Evolutionary conservation across 1,140 invertebrate genomes (phyloP).

Genomic region (Tetraneura akinire): DNA sequence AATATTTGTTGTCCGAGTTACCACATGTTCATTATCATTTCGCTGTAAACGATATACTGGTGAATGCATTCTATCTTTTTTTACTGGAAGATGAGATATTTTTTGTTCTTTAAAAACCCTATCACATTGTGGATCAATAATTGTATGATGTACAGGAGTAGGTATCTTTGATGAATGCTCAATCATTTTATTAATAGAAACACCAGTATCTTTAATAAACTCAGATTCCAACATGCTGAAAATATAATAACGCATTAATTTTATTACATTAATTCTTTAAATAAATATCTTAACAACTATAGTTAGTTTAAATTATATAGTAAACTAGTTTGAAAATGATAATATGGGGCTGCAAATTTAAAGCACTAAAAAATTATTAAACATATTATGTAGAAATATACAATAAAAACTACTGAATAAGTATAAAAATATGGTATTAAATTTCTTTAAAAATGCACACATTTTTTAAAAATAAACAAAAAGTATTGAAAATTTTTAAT

Average conservation of each 20-base stretch:
- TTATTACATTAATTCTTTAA: not conserved
- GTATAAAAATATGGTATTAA: no score
- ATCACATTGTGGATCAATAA: not conserved
- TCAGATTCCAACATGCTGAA: conserved; percentile 44
- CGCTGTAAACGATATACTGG: not conserved
- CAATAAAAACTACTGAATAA: no score
- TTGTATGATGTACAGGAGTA: conserved; percentile 14
- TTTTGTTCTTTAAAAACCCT: conserved; percentile 19
- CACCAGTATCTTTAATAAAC: conserved; percentile 45
- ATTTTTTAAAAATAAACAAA: no score
- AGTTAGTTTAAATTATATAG: no score
- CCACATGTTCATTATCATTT: conserved; percentile 15
- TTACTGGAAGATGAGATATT: conserved; percentile 20
- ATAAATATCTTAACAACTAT: no score
- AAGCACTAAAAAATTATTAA: no score
- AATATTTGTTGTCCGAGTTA: conserved; percentile 18
- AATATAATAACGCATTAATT: not conserved
- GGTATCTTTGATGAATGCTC: conserved; percentile 46
- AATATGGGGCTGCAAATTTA: no score
- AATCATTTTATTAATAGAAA: conserved; percentile 49
- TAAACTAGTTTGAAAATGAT: no score
- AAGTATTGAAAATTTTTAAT: no score
- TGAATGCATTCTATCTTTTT: not conserved
- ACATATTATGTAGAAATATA: no score
- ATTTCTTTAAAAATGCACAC: no score